Evolutionary conservation across 1,140 invertebrate genomes (phyloP), one percentile per base, ranked within the genome.

Genomic region (Trichoplusia ni): DNA sequence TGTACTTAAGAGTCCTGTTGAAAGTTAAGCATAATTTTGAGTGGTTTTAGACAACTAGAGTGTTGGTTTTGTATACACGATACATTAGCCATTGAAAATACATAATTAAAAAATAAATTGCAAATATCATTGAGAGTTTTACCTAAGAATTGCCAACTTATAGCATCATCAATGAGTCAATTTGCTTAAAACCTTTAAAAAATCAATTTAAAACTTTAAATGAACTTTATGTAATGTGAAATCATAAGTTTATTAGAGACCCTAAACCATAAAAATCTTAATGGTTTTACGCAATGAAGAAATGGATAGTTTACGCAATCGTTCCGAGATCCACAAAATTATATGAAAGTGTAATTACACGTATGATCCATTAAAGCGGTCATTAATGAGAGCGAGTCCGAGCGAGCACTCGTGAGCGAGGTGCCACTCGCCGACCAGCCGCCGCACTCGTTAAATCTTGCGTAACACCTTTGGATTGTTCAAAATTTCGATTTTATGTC

Each of bases 271-370:
- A 66, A 60, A 69, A 62, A 47, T 63, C 25, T 42, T n/a, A 49
- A 61, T 56, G 37, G 19, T 23, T 42, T 29, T 18, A 35, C 42
- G 44, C 21, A 64, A 56, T 67, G 51, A 67, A 72, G 63, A 51
- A 51, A 46, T 25, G 8, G 33, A 63, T 60, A 58, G 67, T 60
- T 69, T 72, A 75, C 69, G 64, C 67, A 75, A 76, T 51, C 63
- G 37, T 47, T 67, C 33, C 40, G 56, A 38, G 59, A 35, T 71
- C 64, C 69, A 73, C 56, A 61, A 72, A 75, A 76, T 76, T 75
- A 78, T 67, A 73, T 69, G 67, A 78, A 75, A 79, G 75, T 77
- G 53, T 71, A 76, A 77, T 77, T 76, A 74, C 71, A 72, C 64
- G 56, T 77, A 70, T 79, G 70, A 79, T 84, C 71, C 75, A 81